Conservation (phyloP, 2,797 vertebrate genomes). For the Alcedo quadribrachys region DNA sequence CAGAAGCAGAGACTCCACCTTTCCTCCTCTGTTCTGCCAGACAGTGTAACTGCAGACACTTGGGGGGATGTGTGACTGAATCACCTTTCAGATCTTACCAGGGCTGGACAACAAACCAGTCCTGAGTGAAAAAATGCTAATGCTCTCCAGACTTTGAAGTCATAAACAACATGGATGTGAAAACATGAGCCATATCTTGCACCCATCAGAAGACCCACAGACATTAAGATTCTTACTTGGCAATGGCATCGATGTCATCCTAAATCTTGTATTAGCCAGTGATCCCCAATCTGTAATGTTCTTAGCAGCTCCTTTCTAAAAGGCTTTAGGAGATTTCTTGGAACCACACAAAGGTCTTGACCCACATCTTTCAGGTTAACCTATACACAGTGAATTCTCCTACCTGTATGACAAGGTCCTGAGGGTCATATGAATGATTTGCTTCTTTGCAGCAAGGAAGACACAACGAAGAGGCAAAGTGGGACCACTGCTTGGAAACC, state of each 20-base stretch:
- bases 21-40: not conserved
- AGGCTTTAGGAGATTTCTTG: not conserved
- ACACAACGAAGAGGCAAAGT: not conserved
- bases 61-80: not conserved
- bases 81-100: not conserved
- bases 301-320: not conserved
- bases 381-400: not conserved
- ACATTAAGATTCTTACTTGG: not conserved
- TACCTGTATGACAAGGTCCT: not conserved
- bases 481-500: not conserved
- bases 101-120: not conserved
- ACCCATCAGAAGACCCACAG: not conserved
- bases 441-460: not conserved
- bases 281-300: not conserved
- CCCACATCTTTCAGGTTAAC: not conserved
- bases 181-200: not conserved
- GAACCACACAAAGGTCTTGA: not conserved
- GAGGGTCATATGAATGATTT: not conserved
- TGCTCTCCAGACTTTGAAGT: not conserved
- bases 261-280: not conserved
- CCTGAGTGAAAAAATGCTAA: not conserved
- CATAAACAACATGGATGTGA: not conserved
- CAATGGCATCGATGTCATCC: not conserved
- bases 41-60: not conserved
- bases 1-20: fast-evolving